Percentiles rank a stretch among this genome's conserved stretches.
These are phyloP conservation scores for Drosophila percnosoma DNA, from an alignment of 2,888 invertebrate species.

Conservation along the genomic window DNA sequence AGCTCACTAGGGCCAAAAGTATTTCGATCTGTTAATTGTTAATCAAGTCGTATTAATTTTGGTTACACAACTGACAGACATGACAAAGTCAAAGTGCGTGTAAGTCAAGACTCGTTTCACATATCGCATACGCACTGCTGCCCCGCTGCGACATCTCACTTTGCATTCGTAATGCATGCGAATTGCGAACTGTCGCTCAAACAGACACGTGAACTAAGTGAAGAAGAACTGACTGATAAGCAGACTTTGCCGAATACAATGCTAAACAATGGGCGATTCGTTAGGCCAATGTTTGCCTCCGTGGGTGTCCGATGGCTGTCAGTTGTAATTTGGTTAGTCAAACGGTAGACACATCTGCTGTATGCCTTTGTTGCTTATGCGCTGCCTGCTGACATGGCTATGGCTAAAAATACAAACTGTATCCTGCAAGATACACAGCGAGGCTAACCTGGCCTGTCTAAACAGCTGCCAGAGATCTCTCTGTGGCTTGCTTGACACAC, in stretches of 20 bases:
- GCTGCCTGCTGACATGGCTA: slow-evolving; percentile 8
- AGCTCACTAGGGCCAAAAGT: slow-evolving; percentile 9
- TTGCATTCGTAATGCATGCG: slow-evolving; percentile 30
- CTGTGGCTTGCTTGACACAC: slow-evolving; percentile 26
- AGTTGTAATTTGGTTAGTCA: slow-evolving; percentile 68
- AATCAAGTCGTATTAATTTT: slow-evolving; percentile 1
- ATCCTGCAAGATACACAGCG: slow-evolving; percentile 33
- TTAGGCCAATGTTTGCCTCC: slow-evolving; percentile 21
- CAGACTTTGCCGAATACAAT: slow-evolving; percentile 29
- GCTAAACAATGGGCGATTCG: slow-evolving; percentile 20
- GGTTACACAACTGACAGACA: slow-evolving; percentile 2
- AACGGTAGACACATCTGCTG: slow-evolving; percentile 65
- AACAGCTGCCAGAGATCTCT: slow-evolving; percentile 12
- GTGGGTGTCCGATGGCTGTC: slow-evolving; percentile 43
- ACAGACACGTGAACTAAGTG: slow-evolving; percentile 35
- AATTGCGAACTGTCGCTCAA: slow-evolving; percentile 41
- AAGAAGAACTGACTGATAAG: slow-evolving; percentile 33
- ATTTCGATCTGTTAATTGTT: slow-evolving; percentile 15
- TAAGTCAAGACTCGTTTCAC: slow-evolving; percentile 33
- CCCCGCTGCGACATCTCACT: slow-evolving; percentile 30
- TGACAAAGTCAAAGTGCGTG: slow-evolving; percentile 9
- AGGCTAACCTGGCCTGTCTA: slow-evolving; percentile 42
- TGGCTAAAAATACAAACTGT: slow-evolving; percentile 54
- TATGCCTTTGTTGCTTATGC: slow-evolving; percentile 36
- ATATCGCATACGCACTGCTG: slow-evolving; percentile 65